Conservation (phyloP, 1,140 invertebrate species). For the Pogonus chalceus region DNA sequence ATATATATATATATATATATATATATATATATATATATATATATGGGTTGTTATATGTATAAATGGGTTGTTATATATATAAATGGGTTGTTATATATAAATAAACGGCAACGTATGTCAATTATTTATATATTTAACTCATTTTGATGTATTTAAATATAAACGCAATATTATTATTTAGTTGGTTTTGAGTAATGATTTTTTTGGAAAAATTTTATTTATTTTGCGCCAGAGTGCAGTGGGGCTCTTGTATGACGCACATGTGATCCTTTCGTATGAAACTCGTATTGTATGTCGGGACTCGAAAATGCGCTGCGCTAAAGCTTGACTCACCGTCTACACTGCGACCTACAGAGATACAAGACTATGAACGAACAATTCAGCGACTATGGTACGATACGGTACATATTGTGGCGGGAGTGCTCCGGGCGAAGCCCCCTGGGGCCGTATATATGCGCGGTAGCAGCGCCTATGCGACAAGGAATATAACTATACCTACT, state of each 20-base stretch:
- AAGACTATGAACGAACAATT: constrained; percentile 6
- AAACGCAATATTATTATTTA: background rate
- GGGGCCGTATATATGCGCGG: background rate
- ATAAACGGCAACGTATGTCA: too few relatives aligned
- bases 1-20: too few relatives aligned
- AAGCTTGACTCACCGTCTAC: constrained; percentile 6
- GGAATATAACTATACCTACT: too few relatives aligned
- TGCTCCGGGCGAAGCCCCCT: background rate
- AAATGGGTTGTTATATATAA: too few relatives aligned
- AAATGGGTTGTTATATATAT: too few relatives aligned
- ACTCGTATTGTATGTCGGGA: background rate
- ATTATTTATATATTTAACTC: too few relatives aligned
- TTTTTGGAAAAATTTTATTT: background rate
- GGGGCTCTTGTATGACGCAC: constrained; percentile 2
- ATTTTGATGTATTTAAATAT: too few relatives aligned
- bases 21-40: too few relatives aligned
- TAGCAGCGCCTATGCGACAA: too few relatives aligned
- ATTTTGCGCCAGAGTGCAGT: constrained; percentile 1
- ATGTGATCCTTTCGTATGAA: constrained; percentile 6
- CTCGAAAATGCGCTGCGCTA: constrained; percentile 4
- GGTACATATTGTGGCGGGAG: constrained; percentile 1
- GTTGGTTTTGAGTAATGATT: background rate
- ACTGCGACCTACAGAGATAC: constrained; percentile 6
- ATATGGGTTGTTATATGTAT: too few relatives aligned
- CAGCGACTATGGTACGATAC: constrained; percentile 5